Base-by-base conservation (phyloP, 2,113 vertebrate species). In the Chrysochloris asiatica region DNA sequence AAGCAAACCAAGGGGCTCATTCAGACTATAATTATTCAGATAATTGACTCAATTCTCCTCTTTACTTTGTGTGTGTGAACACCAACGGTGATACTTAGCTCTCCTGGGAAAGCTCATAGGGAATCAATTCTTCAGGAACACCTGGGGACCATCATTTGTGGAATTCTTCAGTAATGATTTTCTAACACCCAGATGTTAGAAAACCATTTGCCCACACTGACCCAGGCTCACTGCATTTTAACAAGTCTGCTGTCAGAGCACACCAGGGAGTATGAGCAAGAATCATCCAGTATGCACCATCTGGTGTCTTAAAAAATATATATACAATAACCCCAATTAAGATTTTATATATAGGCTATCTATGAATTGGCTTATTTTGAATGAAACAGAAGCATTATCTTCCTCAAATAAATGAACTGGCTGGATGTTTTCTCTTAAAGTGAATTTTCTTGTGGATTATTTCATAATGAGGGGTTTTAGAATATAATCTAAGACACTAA, bases 141-240 rank as follows among this genome's bases (percentile, higher is more conserved):
- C 83, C 86, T 83, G 83, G 69, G 85, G 88, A 83, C 52, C 38
- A 21, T 84, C 72, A 52, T 90, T 77, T 88, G 67, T 38, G 65
- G 28, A 83, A 56, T 83, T 17, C 43, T 61, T 72, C 36, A 41
- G 54, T 79, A 69, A 88, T 45, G 52, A 84, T 79, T 90, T 88
- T 69, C 45, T 41, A 73, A 59, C 78, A 85, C 38, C 61, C 61
- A 95, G 86, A 88, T 93, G 91, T 88, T 86, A 88, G 83, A 13
- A 71, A 87, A 92, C 19, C 54, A 22, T 85, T 71, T 79, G 63
- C 48, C 38, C 36, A 54, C 63, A 63, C 71, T 83, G 91, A 94
- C 80, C 89, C 76, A 79, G 71, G 50, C 69, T 83, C 6, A 2
- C 48, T 50, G 71, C 79, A 41, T 81, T 92, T 88, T 88, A 88